Base-by-base conservation (phyloP, 2,797 vertebrate species). In the Oophaga sylvatica region DNA sequence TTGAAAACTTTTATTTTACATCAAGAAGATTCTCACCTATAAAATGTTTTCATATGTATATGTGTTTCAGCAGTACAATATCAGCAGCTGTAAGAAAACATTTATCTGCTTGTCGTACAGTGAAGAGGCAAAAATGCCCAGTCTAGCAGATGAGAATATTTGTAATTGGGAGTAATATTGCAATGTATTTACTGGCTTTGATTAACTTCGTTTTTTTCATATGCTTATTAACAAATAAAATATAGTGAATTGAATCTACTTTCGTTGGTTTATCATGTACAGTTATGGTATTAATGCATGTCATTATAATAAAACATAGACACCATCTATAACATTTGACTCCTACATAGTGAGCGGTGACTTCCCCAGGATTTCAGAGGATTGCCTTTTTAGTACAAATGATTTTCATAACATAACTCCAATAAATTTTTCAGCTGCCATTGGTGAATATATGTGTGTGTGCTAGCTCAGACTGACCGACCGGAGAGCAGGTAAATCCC, bases 201-300 rank as follows among this genome's bases (percentile, higher is more conserved):
- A 13, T n/a, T 35, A 60, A 62, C 77, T 79, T 78, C 60, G 77
- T 29, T 41, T 62, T 53, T 76, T 68, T 68, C 48, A 73, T n/a
- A 62, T 63, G 83, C 83, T 76, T 77, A 75, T 53, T 75, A 84
- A 84, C 41, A 84, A 80, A 86, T 70, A 80, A 80, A 86, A 29
- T 31, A 29, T 86, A 86, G 77, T 35, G 53, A 29, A 59, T 76
- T 86, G 31, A 86, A 57, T 75, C 71, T 45, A n/a, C 45, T 4
- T 0, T n/a, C 41, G 22, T 73, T n/a, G 41, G 70, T 20, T 73
- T 73, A 73, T 70, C 29, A 31, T 31, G 67, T 68, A 31, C 29
- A 6, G 67, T 31, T 68, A 68, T 67, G n/a, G 13, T 12, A 26
- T 29, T 67, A 26, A 67, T 3, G 0, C n/a, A 67, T 53, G 48